phyloP scores from a whole-genome alignment of 2,797 vertebrate genomes.

The Mus caroli region DNA sequence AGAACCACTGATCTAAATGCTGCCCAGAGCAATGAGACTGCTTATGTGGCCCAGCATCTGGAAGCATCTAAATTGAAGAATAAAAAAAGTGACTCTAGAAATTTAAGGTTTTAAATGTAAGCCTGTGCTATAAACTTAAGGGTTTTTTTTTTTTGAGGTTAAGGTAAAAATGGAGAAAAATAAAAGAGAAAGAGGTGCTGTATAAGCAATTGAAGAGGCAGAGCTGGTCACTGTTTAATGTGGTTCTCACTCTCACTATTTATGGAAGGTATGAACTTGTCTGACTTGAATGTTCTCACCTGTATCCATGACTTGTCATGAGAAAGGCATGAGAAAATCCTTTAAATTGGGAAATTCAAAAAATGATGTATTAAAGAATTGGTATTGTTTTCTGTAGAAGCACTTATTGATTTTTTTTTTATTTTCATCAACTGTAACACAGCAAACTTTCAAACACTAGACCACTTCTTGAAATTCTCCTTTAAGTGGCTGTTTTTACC shows the following conservation, averaged over 20 bases:
- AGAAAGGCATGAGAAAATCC: constrained; percentile 14
- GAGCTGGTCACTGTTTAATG: not conserved
- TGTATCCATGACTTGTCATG: constrained; percentile 12
- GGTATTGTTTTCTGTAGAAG: not conserved
- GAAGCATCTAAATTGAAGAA: not conserved
- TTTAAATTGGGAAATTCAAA: constrained; percentile 16
- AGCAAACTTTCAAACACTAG: not conserved
- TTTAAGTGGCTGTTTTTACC: not conserved
- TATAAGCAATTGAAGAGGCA: not conserved
- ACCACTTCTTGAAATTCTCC: not conserved
- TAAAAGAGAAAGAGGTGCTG: not conserved
- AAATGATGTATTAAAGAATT: not conserved
- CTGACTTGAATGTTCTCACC: not conserved
- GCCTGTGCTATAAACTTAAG: not conserved
- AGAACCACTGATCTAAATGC: not conserved
- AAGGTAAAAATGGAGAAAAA: constrained; percentile 10
- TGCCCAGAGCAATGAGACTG: not conserved
- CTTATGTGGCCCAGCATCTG: not conserved
- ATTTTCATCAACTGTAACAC: not conserved
- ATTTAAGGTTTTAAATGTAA: not conserved
- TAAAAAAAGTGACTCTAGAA: constrained; percentile 4
- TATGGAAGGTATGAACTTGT: not conserved
- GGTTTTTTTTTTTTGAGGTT: not conserved
- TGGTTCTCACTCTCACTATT: not conserved
- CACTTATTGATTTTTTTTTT: not conserved